Percentiles rank a stretch among this genome's conserved stretches.
Conservation (phyloP, 2,888 invertebrate genomes). For the Tetheella fluctuosa region DNA sequence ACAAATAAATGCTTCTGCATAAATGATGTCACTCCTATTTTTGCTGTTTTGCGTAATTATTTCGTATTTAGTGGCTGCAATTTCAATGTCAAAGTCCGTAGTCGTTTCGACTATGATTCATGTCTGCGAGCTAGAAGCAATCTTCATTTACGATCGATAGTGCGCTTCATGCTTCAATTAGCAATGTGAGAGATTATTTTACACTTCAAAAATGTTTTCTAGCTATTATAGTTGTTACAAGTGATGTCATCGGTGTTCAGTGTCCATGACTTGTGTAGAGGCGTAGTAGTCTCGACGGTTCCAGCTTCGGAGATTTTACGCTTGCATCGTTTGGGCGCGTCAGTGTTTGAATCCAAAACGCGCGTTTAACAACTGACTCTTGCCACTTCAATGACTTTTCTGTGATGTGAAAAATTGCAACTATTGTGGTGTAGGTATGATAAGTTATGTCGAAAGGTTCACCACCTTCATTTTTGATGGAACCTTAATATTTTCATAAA, state of each 20-base stretch:
- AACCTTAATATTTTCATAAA: too few species aligned
- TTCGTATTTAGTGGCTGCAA: conserved; percentile 34
- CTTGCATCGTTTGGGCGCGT: not conserved
- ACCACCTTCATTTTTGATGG: too few species aligned
- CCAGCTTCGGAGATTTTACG: not conserved
- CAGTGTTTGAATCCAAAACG: not conserved
- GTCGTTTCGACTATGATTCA: conserved; percentile 35
- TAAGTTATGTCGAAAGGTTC: too few species aligned
- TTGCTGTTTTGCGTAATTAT: not conserved
- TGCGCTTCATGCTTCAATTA: conserved; percentile 49
- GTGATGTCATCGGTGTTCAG: conserved; percentile 59
- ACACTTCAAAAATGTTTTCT: conserved; percentile 34
- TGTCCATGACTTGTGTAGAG: conserved; percentile 25
- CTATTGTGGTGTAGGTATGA: too few species aligned
- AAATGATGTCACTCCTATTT: not conserved
- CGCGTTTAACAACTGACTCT: not conserved
- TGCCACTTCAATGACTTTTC: not conserved
- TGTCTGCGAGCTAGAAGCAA: not conserved
- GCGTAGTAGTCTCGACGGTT: not conserved
- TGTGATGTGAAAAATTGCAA: too few species aligned
- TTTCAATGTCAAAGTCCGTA: conserved; percentile 53
- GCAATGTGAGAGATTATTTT: conserved; percentile 44
- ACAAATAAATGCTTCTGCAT: not conserved
- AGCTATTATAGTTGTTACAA: conserved; percentile 44
- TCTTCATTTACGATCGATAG: conserved; percentile 16